These are phyloP conservation scores for Diadromus collaris DNA, from an alignment of 2,888 invertebrate species.

Conservation along the genomic window DNA sequence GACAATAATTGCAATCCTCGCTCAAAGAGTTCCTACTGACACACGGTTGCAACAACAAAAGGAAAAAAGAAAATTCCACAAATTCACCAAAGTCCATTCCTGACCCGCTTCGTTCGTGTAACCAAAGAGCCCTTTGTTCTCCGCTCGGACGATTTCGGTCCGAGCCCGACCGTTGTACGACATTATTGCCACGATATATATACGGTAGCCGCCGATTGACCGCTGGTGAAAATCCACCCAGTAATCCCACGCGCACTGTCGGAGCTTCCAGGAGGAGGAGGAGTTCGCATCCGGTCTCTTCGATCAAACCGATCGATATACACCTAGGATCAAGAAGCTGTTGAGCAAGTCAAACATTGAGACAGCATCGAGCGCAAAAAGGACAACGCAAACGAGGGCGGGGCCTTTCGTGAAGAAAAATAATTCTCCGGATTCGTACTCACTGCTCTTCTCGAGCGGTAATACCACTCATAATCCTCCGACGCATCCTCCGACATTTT, in stretches of 20 bases:
- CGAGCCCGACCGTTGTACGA: slow-evolving; percentile 9
- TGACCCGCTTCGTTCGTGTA: slow-evolving; percentile 20
- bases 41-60: background rate
- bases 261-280: slow-evolving; percentile 27
- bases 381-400: slow-evolving; percentile 8
- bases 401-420: slow-evolving; percentile 28
- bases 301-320: slow-evolving; percentile 31
- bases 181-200: slow-evolving; percentile 31
- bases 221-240: slow-evolving; percentile 13
- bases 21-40: slow-evolving; percentile 13
- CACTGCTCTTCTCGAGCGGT: slow-evolving; percentile 30
- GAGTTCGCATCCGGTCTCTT: slow-evolving; percentile 10
- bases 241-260: slow-evolving; percentile 33
- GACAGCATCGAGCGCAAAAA: slow-evolving; percentile 49
- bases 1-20: slow-evolving; percentile 48
- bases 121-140: slow-evolving; percentile 39
- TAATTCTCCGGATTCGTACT: slow-evolving; percentile 12
- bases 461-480: slow-evolving; percentile 61
- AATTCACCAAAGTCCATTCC: slow-evolving; percentile 18
- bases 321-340: background rate
- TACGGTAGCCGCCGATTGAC: background rate
- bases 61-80: slow-evolving; percentile 5
- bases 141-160: slow-evolving; percentile 25
- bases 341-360: slow-evolving; percentile 28
- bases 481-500: slow-evolving; percentile 41